A percentile compares a stretch with the other conserved stretches of the same genome.
phyloP scores from a whole-genome alignment of 2,113 vertebrate species.

The Plotosus lineatus region DNA sequence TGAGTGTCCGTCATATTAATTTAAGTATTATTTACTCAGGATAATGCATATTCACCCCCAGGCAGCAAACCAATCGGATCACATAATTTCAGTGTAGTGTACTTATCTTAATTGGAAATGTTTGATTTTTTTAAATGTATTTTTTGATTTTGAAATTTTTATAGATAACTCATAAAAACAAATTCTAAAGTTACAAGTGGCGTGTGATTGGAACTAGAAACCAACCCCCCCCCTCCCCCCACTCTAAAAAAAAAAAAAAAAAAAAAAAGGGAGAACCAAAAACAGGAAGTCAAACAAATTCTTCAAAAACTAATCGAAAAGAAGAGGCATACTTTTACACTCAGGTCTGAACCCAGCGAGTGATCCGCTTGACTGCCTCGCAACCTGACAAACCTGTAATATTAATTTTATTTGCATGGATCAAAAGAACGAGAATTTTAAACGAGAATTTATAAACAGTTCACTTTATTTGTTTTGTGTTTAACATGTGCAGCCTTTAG shows the following conservation, averaged over 20 bases:
- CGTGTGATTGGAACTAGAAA: neutral
- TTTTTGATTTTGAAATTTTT: neutral
- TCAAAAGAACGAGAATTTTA: neutral
- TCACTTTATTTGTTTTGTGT: neutral
- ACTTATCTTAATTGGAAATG: no score
- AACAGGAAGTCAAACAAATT: neutral
- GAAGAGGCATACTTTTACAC: neutral
- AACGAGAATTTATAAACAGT: slow-evolving; percentile 28
- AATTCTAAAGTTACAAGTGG: neutral
- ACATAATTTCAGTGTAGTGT: no score
- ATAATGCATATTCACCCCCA: no score
- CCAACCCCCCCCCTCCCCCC: no score
- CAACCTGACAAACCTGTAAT: slow-evolving; percentile 25
- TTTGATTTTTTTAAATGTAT: no score
- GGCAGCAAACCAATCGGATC: no score
- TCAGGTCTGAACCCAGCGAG: neutral
- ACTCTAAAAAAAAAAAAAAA: neutral
- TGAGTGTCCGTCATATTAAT: no score
- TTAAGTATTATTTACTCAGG: no score
- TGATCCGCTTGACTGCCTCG: neutral
- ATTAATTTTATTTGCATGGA: slow-evolving; percentile 18
- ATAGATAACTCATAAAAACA: neutral
- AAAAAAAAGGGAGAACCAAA: neutral
- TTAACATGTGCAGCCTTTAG: slow-evolving; percentile 2
- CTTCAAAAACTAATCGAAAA: neutral